Conservation (phyloP, 2,888 invertebrate species). For the Crioceris asparagi region DNA sequence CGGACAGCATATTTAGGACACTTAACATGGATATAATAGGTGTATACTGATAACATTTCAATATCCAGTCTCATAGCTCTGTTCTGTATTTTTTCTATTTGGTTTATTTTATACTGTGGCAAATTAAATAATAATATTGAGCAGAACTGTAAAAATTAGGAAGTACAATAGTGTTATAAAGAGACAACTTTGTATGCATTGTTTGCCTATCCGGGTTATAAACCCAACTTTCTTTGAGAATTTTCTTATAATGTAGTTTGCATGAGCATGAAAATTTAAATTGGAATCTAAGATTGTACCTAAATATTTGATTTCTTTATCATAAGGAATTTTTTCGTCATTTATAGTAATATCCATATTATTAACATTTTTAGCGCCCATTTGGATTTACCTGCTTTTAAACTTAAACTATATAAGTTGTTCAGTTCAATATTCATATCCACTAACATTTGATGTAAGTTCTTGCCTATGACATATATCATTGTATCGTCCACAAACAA, state of each 20-base stretch:
- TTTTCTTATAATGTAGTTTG: background rate
- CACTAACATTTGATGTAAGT: no score
- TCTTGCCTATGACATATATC: conserved; percentile 1
- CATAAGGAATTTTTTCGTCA: background rate
- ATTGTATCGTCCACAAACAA: conserved; percentile 2
- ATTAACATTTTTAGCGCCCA: no score
- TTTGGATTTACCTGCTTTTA: no score
- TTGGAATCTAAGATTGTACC: conserved; percentile 2
- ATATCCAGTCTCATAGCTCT: no score
- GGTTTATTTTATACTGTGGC: conserved; percentile 3
- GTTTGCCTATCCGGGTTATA: conserved; percentile 1
- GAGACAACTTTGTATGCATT: background rate
- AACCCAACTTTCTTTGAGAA: background rate
- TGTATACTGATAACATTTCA: no score
- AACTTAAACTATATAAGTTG: no score
- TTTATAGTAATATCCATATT: background rate
- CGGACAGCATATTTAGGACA: no score
- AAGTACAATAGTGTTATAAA: background rate
- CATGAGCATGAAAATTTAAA: background rate
- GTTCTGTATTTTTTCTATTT: background rate
- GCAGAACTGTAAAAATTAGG: background rate
- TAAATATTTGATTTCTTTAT: conserved; percentile 1
- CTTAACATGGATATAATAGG: no score
- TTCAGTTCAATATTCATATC: no score
- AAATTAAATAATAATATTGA: no score